phyloP scores from a whole-genome alignment of 2,888 invertebrate genomes.

The Yponomeuta evonymella region DNA sequence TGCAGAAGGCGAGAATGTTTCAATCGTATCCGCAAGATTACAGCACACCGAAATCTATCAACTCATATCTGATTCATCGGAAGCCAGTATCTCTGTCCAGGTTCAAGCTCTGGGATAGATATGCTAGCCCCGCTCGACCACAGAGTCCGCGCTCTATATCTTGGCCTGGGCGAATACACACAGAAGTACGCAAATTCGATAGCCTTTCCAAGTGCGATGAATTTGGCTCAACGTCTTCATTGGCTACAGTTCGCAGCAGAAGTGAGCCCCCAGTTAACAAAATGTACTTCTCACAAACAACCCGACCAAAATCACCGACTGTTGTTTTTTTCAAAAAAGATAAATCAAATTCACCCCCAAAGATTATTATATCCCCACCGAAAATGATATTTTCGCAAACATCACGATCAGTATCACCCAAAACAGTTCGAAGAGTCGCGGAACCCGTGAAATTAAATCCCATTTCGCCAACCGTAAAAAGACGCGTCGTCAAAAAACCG shows the following conservation, averaged over 20 bases:
- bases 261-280: conserved; percentile 79
- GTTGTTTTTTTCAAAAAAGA: conserved; percentile 55
- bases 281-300: conserved; percentile 69
- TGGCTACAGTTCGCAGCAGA: conserved; percentile 74
- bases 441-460: conserved; percentile 33
- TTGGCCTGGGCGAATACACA: conserved; percentile 77
- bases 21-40: conserved; percentile 69
- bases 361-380: conserved; percentile 41
- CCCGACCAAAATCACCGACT: conserved; percentile 61
- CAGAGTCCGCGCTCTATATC: conserved; percentile 77
- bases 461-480: conserved; percentile 40
- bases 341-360: conserved; percentile 25
- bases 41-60: conserved; percentile 76
- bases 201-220: conserved; percentile 58
- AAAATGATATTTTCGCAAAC: conserved; percentile 53
- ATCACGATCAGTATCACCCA: conserved; percentile 55
- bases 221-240: conserved; percentile 63
- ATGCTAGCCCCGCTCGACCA: conserved; percentile 62
- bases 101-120: conserved; percentile 80
- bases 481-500: conserved; percentile 24
- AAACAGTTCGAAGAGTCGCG: conserved; percentile 35
- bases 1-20: conserved; percentile 82
- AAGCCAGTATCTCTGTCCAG: conserved; percentile 84
- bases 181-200: conserved; percentile 66
- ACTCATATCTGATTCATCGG: conserved; percentile 80